Conservation (phyloP, 2,797 vertebrate genomes). For the Tragopan temminckii region DNA sequence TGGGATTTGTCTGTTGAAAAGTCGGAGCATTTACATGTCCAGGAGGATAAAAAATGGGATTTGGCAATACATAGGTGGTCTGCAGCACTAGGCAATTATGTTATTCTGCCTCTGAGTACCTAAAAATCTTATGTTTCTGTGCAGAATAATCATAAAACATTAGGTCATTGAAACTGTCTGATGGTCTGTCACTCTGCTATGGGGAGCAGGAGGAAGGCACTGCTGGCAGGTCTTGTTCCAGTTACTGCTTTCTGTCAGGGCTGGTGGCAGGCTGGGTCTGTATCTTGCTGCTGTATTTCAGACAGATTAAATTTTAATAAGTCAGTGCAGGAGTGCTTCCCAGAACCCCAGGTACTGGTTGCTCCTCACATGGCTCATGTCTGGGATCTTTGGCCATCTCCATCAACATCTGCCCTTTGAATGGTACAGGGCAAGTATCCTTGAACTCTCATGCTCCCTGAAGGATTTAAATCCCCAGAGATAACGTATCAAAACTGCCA, state of each 20-base stretch:
- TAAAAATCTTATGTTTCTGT: not conserved
- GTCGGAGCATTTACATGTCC: not conserved
- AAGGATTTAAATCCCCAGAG: not conserved
- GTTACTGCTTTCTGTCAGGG: not conserved
- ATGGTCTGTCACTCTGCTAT: not conserved
- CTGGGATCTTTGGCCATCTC: not conserved
- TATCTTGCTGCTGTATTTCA: not conserved
- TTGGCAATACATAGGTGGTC: not conserved
- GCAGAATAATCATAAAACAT: not conserved
- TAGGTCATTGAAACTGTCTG: not conserved
- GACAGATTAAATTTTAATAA: not conserved
- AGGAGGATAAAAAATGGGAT: not conserved
- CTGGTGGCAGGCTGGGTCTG: not conserved
- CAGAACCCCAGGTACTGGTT: not conserved
- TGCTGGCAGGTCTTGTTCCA: not conserved
- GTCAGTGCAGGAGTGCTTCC: not conserved
- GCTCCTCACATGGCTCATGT: rapidly evolving
- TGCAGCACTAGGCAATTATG: not conserved
- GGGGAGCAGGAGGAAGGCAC: not conserved
- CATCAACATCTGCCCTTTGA: not conserved
- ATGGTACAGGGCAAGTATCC: rapidly evolving
- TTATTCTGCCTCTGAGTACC: not conserved
- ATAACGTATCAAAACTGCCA: rapidly evolving
- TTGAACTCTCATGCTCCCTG: not conserved
- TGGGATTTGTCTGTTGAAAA: not conserved